Evolutionary conservation across 2,888 invertebrate species (phyloP).

Genomic region (Stenoptilia bipunctidactyla): DNA sequence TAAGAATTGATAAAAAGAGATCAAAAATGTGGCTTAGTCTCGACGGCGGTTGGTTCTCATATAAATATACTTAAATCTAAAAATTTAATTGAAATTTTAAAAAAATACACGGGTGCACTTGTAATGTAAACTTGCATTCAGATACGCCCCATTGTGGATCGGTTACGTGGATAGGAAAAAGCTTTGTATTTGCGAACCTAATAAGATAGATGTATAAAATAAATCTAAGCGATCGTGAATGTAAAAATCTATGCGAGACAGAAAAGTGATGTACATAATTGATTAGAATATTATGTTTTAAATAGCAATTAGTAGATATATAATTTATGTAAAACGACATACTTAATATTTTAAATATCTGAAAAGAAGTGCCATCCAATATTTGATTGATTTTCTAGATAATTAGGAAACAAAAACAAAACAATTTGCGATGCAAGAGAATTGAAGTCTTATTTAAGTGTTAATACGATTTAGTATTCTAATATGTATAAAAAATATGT

Average conservation of each 20-base stretch:
- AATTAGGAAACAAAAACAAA: slow-evolving; percentile 27
- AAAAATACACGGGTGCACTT: too few relatives aligned
- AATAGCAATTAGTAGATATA: slow-evolving; percentile 23
- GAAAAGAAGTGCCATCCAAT: slow-evolving; percentile 57
- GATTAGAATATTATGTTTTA: neutral
- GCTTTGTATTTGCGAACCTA: too few relatives aligned
- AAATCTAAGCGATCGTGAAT: too few relatives aligned
- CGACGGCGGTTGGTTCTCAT: too few relatives aligned
- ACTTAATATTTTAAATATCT: slow-evolving; percentile 20
- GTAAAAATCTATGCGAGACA: slow-evolving; percentile 15
- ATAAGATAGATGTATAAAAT: too few relatives aligned
- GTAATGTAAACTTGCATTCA: too few relatives aligned
- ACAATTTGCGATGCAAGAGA: slow-evolving; percentile 65
- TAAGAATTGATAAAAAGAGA: too few relatives aligned
- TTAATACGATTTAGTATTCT: slow-evolving; percentile 29
- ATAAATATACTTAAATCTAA: too few relatives aligned
- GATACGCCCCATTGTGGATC: too few relatives aligned
- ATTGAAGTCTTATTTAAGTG: slow-evolving; percentile 62
- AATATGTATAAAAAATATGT: slow-evolving; percentile 6
- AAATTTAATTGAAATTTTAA: too few relatives aligned
- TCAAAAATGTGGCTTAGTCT: too few relatives aligned
- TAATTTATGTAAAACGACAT: neutral
- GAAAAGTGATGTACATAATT: slow-evolving; percentile 38
- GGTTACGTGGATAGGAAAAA: too few relatives aligned
- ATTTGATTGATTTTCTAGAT: slow-evolving; percentile 48